Evolutionary conservation across 92 coral and sea anemone species (phyloP).

Genomic region (Parazoanthus swiftii): DNA sequence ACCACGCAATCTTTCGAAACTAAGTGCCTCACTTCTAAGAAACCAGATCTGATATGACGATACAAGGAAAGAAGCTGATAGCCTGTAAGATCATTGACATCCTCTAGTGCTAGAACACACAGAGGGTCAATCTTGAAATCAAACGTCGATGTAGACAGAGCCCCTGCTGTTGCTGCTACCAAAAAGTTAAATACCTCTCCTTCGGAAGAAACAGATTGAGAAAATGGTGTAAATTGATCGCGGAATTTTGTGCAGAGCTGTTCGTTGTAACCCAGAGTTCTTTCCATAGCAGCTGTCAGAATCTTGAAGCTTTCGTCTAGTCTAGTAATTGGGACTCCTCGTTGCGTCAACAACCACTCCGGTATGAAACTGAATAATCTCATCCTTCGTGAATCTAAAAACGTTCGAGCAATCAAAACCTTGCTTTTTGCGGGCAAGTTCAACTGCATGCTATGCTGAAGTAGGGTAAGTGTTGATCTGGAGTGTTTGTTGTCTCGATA

Average conservation of each 20-base stretch:
- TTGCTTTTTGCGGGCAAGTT: not conserved
- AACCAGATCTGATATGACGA: constrained; percentile 2
- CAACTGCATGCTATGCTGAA: not conserved
- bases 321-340: not conserved
- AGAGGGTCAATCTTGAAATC: constrained; percentile 2
- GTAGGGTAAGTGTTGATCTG: not conserved
- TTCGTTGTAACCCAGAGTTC: not conserved
- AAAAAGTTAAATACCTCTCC: not conserved
- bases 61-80: constrained; percentile 7
- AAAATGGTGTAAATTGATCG: not conserved
- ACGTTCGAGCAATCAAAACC: not conserved
- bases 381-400: not conserved
- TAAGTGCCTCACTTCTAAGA: not conserved
- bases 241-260: not conserved
- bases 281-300: not conserved
- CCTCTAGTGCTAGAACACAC: not conserved
- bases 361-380: not conserved
- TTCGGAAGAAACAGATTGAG: not conserved
- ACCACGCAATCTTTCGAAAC: too few relatives aligned
- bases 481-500: not conserved
- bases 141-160: constrained; percentile 16
- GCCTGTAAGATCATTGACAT: not conserved
- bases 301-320: not conserved
- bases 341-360: constrained; percentile 1
- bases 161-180: constrained; percentile 21